These are phyloP conservation scores for Formicarius rufipectus DNA, from an alignment of 2,113 vertebrate genomes.

Conservation along the genomic window DNA sequence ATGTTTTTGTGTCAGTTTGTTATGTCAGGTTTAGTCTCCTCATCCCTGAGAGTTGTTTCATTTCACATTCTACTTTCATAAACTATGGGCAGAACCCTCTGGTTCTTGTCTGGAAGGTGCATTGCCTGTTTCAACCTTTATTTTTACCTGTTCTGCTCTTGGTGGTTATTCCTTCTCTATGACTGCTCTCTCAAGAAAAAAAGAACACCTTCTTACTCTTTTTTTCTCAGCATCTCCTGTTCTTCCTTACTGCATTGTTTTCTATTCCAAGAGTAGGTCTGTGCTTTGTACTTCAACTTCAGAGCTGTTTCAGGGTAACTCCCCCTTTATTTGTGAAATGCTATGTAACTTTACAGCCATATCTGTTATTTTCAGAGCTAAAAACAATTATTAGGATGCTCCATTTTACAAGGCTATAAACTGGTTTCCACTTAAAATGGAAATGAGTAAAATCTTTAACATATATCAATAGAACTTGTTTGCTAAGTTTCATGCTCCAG, in stretches of 20 bases:
- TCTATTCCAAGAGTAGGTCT: background rate
- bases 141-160: background rate
- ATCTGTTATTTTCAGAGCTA: constrained; percentile 28
- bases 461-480: constrained; percentile 43
- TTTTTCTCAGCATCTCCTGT: background rate
- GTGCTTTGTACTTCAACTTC: background rate
- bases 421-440: constrained; percentile 59
- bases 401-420: constrained; percentile 44
- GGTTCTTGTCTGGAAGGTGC: background rate
- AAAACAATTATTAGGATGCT: constrained; percentile 24
- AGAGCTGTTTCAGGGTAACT: background rate
- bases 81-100: background rate
- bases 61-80: background rate
- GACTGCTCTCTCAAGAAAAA: background rate
- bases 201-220: background rate
- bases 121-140: background rate
- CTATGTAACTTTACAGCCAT: background rate
- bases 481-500: constrained; percentile 39
- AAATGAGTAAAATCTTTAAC: constrained; percentile 37
- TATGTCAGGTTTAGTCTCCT: background rate
- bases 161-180: background rate
- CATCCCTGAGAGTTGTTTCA: background rate
- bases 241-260: background rate
- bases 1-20: background rate
- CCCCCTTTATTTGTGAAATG: background rate